Percentiles rank a stretch among this genome's conserved stretches.
Evolutionary conservation across 2,888 invertebrate genomes (phyloP).

Genomic region (Elegia similella): DNA sequence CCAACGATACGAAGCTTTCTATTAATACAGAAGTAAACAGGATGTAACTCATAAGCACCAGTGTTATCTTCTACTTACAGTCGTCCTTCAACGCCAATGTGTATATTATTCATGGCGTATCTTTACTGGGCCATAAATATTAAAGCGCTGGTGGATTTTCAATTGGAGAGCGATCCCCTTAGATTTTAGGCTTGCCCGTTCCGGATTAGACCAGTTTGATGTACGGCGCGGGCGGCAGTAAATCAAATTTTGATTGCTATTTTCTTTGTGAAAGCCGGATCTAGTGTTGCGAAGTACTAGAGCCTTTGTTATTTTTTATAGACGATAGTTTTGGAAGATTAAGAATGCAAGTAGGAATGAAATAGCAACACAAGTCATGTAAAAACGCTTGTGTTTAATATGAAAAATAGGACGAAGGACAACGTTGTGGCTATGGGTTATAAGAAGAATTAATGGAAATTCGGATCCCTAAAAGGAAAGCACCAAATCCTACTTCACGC

Average conservation of each 20-base stretch:
- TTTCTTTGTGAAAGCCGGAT: conserved; percentile 78
- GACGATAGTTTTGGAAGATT: too few species aligned
- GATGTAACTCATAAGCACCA: neutral
- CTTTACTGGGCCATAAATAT: conserved; percentile 75
- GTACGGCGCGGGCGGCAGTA: conserved; percentile 79
- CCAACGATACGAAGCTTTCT: neutral
- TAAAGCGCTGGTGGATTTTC: conserved; percentile 70
- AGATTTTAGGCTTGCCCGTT: conserved; percentile 72
- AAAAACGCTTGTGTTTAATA: too few species aligned
- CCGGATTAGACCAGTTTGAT: conserved; percentile 76
- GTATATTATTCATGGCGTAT: conserved; percentile 70
- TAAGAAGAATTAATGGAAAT: too few species aligned
- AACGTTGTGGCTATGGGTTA: too few species aligned
- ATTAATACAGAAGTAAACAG: neutral
- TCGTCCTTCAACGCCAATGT: conserved; percentile 24
- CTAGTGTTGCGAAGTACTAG: conserved; percentile 4
- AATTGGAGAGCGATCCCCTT: conserved; percentile 74
- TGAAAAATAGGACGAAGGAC: too few species aligned
- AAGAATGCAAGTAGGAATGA: neutral
- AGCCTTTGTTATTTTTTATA: neutral
- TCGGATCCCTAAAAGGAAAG: too few species aligned
- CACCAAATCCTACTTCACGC: too few species aligned
- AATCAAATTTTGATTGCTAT: conserved; percentile 82
- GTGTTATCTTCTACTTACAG: conserved; percentile 6
- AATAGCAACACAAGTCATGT: too few species aligned